A percentile compares a stretch with the other conserved stretches of the same genome.
phyloP scores from a whole-genome alignment of 2,113 vertebrate species.

The Calidris pygmaea region DNA sequence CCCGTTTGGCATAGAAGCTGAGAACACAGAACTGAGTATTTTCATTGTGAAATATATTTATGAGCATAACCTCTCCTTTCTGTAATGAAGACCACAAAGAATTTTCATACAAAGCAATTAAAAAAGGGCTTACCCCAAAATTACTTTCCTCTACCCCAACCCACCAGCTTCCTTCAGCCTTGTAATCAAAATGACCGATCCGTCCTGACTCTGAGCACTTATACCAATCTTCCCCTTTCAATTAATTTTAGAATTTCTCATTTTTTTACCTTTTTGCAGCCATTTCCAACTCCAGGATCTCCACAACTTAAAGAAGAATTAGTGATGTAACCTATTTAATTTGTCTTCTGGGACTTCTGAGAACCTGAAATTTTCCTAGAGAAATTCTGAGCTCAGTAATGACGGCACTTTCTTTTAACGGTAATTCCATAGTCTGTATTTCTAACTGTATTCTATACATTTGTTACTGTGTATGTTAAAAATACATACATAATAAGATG shows the following conservation, averaged over 20 bases:
- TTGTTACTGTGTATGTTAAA: background rate
- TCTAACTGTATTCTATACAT: background rate
- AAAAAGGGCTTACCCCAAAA: background rate
- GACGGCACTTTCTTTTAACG: background rate
- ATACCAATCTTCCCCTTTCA: background rate
- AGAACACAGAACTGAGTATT: background rate
- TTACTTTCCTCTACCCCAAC: background rate
- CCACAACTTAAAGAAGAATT: background rate
- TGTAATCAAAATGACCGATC: background rate
- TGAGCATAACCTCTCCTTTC: background rate
- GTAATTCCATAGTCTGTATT: background rate
- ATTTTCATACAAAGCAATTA: background rate
- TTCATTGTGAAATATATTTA: background rate
- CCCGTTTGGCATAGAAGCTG: background rate
- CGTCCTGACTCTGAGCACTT: background rate
- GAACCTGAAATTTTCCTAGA: background rate
- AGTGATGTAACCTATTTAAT: background rate
- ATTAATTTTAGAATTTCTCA: background rate
- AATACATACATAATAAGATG: background rate
- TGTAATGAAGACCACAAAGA: background rate
- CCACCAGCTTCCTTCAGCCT: background rate
- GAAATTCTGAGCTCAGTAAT: background rate
- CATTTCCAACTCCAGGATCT: background rate
- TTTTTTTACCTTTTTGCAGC: background rate
- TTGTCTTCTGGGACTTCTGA: background rate